These are phyloP conservation scores for Todiramphus chloris DNA, from an alignment of 2,113 vertebrate species.

Conservation along the genomic window DNA sequence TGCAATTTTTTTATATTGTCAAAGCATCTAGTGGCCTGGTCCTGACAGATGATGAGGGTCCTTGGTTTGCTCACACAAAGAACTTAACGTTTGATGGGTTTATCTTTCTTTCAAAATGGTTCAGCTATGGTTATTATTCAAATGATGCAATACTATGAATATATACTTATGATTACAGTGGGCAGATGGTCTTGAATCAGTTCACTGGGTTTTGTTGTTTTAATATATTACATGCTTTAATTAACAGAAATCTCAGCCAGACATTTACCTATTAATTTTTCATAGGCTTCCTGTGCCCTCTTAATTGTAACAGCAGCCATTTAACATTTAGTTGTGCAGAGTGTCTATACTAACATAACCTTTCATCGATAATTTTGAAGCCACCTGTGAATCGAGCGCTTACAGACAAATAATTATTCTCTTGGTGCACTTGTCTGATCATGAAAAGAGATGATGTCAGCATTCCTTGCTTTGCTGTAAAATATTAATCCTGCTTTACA, in stretches of 20 bases:
- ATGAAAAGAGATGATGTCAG: not conserved
- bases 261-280: not conserved
- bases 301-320: not conserved
- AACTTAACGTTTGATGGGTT: not conserved
- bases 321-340: not conserved
- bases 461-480: not conserved
- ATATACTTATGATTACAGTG: not conserved
- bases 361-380: not conserved
- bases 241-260: not conserved
- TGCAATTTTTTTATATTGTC: not conserved
- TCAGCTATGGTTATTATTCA: not conserved
- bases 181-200: constrained; percentile 25
- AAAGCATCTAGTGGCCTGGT: not conserved
- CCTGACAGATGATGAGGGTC: not conserved
- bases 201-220: constrained; percentile 9
- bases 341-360: not conserved
- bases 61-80: not conserved
- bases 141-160: not conserved
- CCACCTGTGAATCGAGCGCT: not conserved
- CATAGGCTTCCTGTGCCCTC: not conserved
- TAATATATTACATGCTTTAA: constrained; percentile 2
- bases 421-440: not conserved
- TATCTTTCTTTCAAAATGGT: not conserved
- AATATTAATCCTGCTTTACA: not conserved
- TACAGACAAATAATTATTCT: not conserved